phyloP scores from a whole-genome alignment of 2,797 vertebrate genomes.

The Microctenopoma steveboyesi region DNA sequence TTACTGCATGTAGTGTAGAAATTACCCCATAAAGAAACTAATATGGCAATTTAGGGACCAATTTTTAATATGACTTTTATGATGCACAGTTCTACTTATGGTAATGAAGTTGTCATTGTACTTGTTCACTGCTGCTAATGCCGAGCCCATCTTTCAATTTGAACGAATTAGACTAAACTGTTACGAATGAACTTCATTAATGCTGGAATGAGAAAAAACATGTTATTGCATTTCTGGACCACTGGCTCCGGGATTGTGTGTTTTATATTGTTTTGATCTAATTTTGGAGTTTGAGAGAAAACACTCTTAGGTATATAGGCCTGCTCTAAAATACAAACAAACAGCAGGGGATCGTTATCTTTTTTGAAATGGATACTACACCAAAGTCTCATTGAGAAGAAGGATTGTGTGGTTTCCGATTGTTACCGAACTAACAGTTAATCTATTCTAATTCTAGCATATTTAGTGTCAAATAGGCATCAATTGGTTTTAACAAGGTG shows the following conservation, averaged over 20 bases:
- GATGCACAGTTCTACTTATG: conserved; percentile 97
- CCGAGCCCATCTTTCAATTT: conserved; percentile 92
- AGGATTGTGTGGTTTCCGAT: conserved; percentile 62
- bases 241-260: conserved; percentile 77
- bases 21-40: conserved; percentile 99
- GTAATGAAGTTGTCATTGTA: conserved; percentile 99
- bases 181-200: conserved; percentile 89
- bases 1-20: conserved; percentile 96
- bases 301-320: conserved; percentile 78
- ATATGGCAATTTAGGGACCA: conserved; percentile 98
- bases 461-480: conserved; percentile 64
- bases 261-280: conserved; percentile 85
- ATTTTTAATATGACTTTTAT: conserved; percentile 99
- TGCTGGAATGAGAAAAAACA: conserved; percentile 79
- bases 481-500: conserved; percentile 64
- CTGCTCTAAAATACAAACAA: conserved; percentile 81
- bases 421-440: conserved; percentile 56
- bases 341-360: conserved; percentile 80
- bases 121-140: conserved; percentile 95
- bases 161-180: conserved; percentile 87
- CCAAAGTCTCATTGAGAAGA: conserved; percentile 74
- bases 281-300: conserved; percentile 81
- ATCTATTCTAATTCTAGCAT: conserved; percentile 60
- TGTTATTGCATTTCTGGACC: conserved; percentile 82
- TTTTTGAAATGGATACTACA: conserved; percentile 67